Percentiles rank a stretch among this genome's conserved stretches.
Evolutionary conservation across 2,888 invertebrate genomes (phyloP).

Genomic region (Watsonalla cultraria): DNA sequence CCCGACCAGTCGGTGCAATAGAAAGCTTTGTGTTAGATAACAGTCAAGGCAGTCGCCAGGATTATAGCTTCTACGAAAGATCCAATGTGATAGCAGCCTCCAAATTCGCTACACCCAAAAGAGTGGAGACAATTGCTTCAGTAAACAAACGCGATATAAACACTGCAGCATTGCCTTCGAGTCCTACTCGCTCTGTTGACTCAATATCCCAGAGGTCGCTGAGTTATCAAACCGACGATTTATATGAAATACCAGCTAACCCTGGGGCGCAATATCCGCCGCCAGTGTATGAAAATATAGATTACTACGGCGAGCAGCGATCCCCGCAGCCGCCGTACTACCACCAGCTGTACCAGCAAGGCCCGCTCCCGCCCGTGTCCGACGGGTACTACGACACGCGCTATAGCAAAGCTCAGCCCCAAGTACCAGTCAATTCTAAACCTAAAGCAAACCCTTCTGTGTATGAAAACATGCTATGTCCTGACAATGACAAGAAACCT

Average conservation of each 20-base stretch:
- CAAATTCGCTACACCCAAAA: conserved; percentile 87
- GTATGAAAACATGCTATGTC: conserved; percentile 74
- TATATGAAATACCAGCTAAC: conserved; percentile 68
- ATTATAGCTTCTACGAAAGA: conserved; percentile 80
- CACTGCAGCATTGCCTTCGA: conserved; percentile 61
- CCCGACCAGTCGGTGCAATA: conserved; percentile 80
- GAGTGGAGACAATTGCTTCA: conserved; percentile 81
- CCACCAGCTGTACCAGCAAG: conserved; percentile 75
- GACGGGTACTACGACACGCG: conserved; percentile 75
- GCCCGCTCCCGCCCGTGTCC: conserved; percentile 60
- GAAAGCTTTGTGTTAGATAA: conserved; percentile 82
- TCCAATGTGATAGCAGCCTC: conserved; percentile 87
- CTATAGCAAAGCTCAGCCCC: conserved; percentile 88
- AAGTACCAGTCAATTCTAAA: conserved; percentile 82
- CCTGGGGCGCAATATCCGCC: conserved; percentile 60
- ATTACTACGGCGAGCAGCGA: conserved; percentile 83
- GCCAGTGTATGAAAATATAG: conserved; percentile 89
- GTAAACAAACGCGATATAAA: conserved; percentile 65
- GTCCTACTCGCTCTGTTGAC: conserved; percentile 80
- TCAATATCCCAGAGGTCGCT: conserved; percentile 80
- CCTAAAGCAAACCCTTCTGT: conserved; percentile 58
- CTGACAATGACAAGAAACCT: conserved; percentile 61
- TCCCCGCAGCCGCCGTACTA: conserved; percentile 80
- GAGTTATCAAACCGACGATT: conserved; percentile 67
- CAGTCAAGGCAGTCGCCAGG: conserved; percentile 63